These are phyloP conservation scores for Drosophila lini DNA, from an alignment of 1,140 invertebrate genomes.

Conservation along the genomic window DNA sequence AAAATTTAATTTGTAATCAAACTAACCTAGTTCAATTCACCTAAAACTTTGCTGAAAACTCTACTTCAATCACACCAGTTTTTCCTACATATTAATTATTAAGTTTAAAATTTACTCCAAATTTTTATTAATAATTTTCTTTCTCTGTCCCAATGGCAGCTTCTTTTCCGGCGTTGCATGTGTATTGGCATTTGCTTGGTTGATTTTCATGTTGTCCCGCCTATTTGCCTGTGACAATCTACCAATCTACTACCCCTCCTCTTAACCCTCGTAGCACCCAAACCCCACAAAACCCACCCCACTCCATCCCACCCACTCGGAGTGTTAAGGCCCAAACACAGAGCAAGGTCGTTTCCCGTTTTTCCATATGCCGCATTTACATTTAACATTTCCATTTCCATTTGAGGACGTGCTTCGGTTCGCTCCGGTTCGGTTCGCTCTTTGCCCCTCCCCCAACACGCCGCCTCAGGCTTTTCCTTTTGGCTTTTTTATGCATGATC, in stretches of 20 bases:
- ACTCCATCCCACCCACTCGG: constrained; percentile 10
- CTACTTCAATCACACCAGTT: too few species aligned
- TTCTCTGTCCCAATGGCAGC: constrained; percentile 8
- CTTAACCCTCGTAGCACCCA: neutral
- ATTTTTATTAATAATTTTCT: neutral
- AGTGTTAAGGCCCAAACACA: constrained; percentile 81
- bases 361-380: constrained; percentile 77
- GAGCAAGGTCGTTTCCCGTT: constrained; percentile 74
- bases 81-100: too few species aligned
- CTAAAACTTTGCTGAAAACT: too few species aligned
- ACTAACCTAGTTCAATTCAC: too few species aligned
- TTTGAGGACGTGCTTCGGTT: constrained; percentile 54
- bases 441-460: neutral
- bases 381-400: constrained; percentile 79
- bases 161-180: constrained; percentile 58
- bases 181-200: constrained; percentile 82
- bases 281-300: neutral
- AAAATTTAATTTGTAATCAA: too few species aligned
- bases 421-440: constrained; percentile 36
- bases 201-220: constrained; percentile 80
- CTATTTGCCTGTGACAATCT: constrained; percentile 79
- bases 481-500: constrained; percentile 80
- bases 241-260: constrained; percentile 21
- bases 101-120: too few species aligned
- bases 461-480: constrained; percentile 53